These are phyloP conservation scores for Microtus richardsoni DNA, from an alignment of 2,113 vertebrate genomes.

Conservation along the genomic window DNA sequence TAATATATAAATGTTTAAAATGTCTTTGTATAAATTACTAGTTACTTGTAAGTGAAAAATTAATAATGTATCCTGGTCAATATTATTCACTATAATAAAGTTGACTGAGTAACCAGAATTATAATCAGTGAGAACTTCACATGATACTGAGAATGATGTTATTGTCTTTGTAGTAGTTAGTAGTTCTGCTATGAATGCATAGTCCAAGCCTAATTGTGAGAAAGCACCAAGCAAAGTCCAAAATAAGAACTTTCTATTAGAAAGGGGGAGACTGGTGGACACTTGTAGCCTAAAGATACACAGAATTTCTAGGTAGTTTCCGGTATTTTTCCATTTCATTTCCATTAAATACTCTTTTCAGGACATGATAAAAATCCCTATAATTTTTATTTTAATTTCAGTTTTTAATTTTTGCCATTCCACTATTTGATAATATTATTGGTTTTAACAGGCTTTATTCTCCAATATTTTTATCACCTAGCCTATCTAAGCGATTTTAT, in stretches of 20 bases:
- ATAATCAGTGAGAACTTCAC: not conserved
- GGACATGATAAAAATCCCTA: not conserved
- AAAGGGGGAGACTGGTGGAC: too few relatives aligned
- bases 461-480: not conserved
- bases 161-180: not conserved
- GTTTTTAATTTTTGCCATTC: not conserved
- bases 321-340: conserved; percentile 14
- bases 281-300: not conserved
- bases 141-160: not conserved
- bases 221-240: not conserved
- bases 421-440: not conserved
- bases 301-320: not conserved
- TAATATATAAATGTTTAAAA: not conserved
- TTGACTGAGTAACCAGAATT: not conserved
- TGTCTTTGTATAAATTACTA: not conserved
- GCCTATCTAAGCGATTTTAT: not conserved
- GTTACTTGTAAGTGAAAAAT: not conserved
- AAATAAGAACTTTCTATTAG: not conserved
- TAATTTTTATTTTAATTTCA: not conserved
- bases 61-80: not conserved
- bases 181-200: too few relatives aligned
- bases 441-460: not conserved
- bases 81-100: not conserved
- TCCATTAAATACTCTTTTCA: not conserved
- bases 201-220: not conserved